A percentile compares a stretch with the other conserved stretches of the same genome.
Conservation (phyloP, 2,888 invertebrate genomes). For the Celastrina argiolus region DNA sequence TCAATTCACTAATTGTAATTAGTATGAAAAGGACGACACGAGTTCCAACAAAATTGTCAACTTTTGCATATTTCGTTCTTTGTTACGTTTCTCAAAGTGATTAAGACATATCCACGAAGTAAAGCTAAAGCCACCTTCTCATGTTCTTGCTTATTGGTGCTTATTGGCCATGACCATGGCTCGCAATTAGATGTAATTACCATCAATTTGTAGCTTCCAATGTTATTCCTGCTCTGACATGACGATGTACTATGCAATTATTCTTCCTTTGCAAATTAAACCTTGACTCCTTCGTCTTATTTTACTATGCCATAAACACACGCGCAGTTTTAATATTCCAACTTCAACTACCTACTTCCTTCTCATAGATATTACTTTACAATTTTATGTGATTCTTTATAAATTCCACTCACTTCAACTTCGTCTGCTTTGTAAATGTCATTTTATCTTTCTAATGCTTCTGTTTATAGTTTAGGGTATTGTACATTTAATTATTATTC, state of each 20-base stretch:
- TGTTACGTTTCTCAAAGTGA: neutral
- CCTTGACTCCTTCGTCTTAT: conserved; percentile 41
- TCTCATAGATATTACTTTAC: neutral
- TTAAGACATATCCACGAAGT: conserved; percentile 24
- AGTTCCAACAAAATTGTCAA: too few species aligned
- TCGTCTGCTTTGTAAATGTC: neutral
- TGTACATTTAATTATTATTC: neutral
- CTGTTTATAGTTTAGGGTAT: neutral
- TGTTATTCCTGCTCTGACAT: conserved; percentile 62
- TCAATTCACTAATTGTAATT: too few species aligned
- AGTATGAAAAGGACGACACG: too few species aligned
- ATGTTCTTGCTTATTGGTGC: conserved; percentile 73
- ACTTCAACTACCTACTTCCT: neutral
- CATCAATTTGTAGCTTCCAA: conserved; percentile 70
- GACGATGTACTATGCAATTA: conserved; percentile 59
- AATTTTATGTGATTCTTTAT: conserved; percentile 17
- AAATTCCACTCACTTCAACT: neutral
- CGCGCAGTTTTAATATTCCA: neutral
- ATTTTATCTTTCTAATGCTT: neutral
- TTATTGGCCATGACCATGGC: conserved; percentile 77
- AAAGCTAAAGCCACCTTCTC: conserved; percentile 60
- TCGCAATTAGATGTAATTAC: conserved; percentile 74
- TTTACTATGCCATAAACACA: conserved; percentile 13
- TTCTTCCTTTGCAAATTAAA: conserved; percentile 58
- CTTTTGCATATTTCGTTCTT: neutral